phyloP scores from a whole-genome alignment of 2,888 invertebrate species.

The Scaptodrosophila latifasciaeformis region DNA sequence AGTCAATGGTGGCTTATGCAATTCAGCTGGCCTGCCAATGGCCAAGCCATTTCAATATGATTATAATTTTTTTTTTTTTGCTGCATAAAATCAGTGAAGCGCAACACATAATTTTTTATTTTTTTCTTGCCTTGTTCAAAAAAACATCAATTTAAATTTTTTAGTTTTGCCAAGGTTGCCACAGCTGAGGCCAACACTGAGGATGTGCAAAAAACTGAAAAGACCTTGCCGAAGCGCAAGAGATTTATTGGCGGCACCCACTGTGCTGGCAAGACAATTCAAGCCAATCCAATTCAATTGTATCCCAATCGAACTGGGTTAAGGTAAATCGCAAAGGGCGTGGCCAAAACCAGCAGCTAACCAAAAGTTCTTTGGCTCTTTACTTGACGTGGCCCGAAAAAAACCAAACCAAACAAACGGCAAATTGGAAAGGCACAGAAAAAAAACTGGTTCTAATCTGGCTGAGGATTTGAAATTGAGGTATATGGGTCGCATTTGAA shows the following conservation, averaged over 20 bases:
- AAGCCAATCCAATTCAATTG: conserved; percentile 24
- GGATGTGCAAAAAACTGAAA: not conserved
- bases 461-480: conserved; percentile 27
- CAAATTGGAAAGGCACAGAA: conserved; percentile 48
- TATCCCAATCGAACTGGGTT: conserved; percentile 58
- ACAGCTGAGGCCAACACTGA: not conserved
- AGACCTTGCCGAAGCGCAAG: conserved; percentile 22
- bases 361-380: conserved; percentile 12
- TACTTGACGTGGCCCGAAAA: conserved; percentile 37
- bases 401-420: conserved; percentile 13
- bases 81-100: too few relatives aligned
- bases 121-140: too few relatives aligned
- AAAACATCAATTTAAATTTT: too few relatives aligned
- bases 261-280: not conserved
- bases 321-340: conserved; percentile 52
- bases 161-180: not conserved
- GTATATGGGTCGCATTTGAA: conserved; percentile 58
- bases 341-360: conserved; percentile 23
- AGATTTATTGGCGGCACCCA: conserved; percentile 14
- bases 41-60: too few relatives aligned
- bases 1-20: too few relatives aligned
- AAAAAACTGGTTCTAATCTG: conserved; percentile 61
- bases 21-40: too few relatives aligned
- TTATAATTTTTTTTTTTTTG: too few relatives aligned
- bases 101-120: too few relatives aligned